These are phyloP conservation scores for Tigriopus japonicus DNA, from an alignment of 1,140 invertebrate species.

Conservation along the genomic window DNA sequence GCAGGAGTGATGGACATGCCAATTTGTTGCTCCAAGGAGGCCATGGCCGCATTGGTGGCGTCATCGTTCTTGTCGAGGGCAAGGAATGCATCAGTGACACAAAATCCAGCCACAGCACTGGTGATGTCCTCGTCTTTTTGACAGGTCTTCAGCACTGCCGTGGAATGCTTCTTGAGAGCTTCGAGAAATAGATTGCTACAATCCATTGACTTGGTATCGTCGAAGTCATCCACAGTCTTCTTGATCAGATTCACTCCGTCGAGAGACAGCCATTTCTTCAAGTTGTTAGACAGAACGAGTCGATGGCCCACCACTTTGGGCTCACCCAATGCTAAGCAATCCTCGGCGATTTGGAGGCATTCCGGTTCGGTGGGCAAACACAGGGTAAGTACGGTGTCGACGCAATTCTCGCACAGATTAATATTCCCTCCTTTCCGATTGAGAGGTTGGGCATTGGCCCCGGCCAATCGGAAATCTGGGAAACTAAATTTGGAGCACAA, in stretches of 20 bases:
- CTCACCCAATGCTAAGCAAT: not conserved
- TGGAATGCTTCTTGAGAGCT: not conserved
- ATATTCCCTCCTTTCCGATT: not conserved
- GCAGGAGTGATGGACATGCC: not conserved
- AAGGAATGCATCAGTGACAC: not conserved
- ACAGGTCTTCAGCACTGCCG: not conserved
- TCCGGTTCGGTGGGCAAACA: conserved; percentile 11
- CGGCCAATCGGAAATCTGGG: conserved; percentile 10
- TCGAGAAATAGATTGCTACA: not conserved
- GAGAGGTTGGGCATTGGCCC: not conserved
- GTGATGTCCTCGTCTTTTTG: not conserved
- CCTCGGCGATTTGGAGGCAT: not conserved
- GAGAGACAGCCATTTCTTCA: conserved; percentile 1
- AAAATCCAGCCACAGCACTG: not conserved
- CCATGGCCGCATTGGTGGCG: not conserved
- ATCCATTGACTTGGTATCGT: not conserved
- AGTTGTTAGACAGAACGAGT: conserved; percentile 10
- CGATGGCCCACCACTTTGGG: conserved; percentile 2
- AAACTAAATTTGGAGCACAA: conserved; percentile 13
- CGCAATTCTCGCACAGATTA: conserved; percentile 9
- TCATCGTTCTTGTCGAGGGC: not conserved
- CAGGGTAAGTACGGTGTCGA: conserved; percentile 2
- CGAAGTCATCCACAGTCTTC: not conserved
- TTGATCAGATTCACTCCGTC: conserved; percentile 3
- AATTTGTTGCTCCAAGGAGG: not conserved